A percentile compares a stretch with the other conserved stretches of the same genome.
Conservation (phyloP, 2,888 invertebrate genomes). For the Eupithecia insigniata region DNA sequence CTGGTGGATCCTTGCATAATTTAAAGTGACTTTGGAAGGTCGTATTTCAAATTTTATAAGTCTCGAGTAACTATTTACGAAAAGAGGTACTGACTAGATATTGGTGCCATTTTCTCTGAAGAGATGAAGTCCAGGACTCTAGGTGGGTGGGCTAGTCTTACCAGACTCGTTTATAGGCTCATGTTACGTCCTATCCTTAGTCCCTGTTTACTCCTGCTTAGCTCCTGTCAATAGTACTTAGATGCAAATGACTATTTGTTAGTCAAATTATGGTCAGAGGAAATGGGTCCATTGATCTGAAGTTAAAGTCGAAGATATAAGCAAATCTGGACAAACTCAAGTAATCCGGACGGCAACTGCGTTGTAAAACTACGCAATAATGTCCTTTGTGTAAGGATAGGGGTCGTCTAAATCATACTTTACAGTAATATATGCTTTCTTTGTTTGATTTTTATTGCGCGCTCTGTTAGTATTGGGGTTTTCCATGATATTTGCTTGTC, state of each 20-base stretch:
- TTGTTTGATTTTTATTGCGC: constrained; percentile 32
- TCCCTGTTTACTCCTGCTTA: background rate
- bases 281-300: background rate
- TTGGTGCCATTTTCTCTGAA: background rate
- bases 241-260: background rate
- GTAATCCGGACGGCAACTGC: constrained; percentile 11
- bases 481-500: background rate
- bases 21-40: constrained; percentile 42
- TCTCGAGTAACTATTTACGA: constrained; percentile 13
- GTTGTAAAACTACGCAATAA: constrained; percentile 25
- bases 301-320: background rate
- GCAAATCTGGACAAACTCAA: background rate
- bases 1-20: constrained; percentile 46
- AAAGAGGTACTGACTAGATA: background rate
- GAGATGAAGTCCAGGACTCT: background rate
- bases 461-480: constrained; percentile 25
- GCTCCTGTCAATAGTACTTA: background rate
- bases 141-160: background rate
- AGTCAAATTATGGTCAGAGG: background rate
- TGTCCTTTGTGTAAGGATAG: constrained; percentile 29
- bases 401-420: constrained; percentile 35
- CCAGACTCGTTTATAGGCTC: background rate
- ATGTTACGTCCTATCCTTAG: background rate
- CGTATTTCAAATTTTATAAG: constrained; percentile 37
- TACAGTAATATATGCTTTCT: constrained; percentile 30